Evolutionary conservation across 2,797 vertebrate genomes (phyloP).

Genomic region (Sciurus carolinensis): DNA sequence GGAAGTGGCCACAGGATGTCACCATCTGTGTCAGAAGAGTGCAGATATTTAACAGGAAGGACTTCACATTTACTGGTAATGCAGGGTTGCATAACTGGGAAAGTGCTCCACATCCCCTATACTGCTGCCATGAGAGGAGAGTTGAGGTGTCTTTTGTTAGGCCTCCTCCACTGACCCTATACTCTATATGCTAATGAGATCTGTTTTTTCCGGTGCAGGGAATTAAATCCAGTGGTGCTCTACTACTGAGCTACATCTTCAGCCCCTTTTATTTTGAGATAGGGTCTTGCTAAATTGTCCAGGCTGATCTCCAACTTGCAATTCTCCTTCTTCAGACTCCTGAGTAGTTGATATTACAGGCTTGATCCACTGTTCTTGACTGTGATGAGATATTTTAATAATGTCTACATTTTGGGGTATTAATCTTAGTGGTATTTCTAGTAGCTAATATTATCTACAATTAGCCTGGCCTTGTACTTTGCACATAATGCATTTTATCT

Average conservation of each 20-base stretch:
- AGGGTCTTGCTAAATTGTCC: too few species aligned
- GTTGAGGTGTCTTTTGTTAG: not conserved
- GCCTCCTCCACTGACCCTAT: not conserved
- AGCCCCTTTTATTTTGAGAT: too few species aligned
- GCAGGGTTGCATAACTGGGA: not conserved
- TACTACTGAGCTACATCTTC: not conserved
- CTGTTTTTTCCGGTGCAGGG: not conserved
- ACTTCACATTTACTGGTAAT: not conserved
- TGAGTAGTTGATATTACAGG: not conserved
- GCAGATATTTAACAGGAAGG: slow-evolving; percentile 36
- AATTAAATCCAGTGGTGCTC: not conserved
- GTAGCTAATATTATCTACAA: not conserved
- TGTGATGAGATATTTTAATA: slow-evolving; percentile 30
- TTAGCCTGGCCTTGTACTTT: not conserved
- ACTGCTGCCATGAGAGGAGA: not conserved
- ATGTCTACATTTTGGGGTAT: not conserved
- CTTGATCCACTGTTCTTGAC: too few species aligned
- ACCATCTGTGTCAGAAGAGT: slow-evolving; percentile 53
- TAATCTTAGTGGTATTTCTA: slow-evolving; percentile 8
- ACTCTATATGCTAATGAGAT: not conserved
- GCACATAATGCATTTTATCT: not conserved
- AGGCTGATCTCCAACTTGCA: too few species aligned
- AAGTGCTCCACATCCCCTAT: not conserved
- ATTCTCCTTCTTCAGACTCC: not conserved
- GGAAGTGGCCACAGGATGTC: slow-evolving; percentile 76